Base-by-base conservation (phyloP, 2,797 vertebrate species). In the Gallinago stenura region DNA sequence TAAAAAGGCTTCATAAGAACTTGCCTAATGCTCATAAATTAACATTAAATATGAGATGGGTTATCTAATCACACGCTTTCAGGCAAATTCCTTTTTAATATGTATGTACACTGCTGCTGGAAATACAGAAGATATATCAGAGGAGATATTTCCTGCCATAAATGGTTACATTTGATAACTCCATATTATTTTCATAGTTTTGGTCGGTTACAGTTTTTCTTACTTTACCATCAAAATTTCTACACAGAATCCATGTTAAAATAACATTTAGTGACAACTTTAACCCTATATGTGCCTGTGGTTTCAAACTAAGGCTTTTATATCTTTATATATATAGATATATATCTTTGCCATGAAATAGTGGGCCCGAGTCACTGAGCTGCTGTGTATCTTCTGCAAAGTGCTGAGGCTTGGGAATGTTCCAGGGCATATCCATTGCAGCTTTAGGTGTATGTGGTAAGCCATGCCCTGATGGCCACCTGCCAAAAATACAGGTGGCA, bases 11-110 rank as follows among this genome's bases (percentile, higher is more conserved):
- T 91, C 72, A 48, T 84, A 80, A 98, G 97, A 96, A 97, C 93
- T 97, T 97, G 80, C 80, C 93, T 95, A 97, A 97, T 87, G 70
- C 78, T 94, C 89, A 95, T 97, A 97, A 97, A 97, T 98, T 97
- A 97, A 97, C 90, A 95, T 96, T 97, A 95, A 96, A 89, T 90
- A 84, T 66, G 91, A 96, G 84, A 92, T 93, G 82, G 68, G 83
- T 87, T 96, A 93, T 93, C 82, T 93, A 97, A 97, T 96, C 96
- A 62, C 92, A 95, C 3, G 70, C 78, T 94, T 97, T 96, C 61
- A 83, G 93, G 93, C 88, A 97, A 94, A 96, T 93, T 91, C 72
- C 60, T 96, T 93, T 97, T 95, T 97, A 97, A 96, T 93, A 93
- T 94, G 94, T 96, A 92, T 41, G 68, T 92, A 86, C 80, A 50